These are phyloP conservation scores for Drosophila sulfurigaster DNA, from an alignment of 1,140 invertebrate genomes.

Conservation along the genomic window DNA sequence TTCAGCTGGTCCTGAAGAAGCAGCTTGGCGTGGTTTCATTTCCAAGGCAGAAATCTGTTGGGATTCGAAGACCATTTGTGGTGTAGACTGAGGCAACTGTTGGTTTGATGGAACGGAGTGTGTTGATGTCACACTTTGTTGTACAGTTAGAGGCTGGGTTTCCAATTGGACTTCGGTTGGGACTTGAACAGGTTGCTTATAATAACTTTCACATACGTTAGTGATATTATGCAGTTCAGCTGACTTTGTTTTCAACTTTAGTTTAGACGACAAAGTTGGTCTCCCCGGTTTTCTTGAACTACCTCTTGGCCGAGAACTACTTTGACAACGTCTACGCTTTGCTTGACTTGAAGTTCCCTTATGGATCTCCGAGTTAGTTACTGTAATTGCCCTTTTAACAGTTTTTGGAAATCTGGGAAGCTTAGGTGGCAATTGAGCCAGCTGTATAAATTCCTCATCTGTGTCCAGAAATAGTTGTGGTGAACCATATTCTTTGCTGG, in stretches of 20 bases:
- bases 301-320: not conserved
- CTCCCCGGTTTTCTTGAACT: not conserved
- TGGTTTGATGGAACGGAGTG: not conserved
- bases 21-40: not conserved
- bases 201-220: not conserved
- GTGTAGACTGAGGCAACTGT: not conserved
- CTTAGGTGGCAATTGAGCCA: slow-evolving; percentile 20
- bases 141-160: not conserved
- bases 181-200: not conserved
- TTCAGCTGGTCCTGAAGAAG: not conserved
- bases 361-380: not conserved
- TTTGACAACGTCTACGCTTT: not conserved
- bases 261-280: not conserved
- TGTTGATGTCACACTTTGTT: too few relatives aligned
- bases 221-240: not conserved
- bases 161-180: not conserved
- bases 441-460: slow-evolving; percentile 45
- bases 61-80: not conserved
- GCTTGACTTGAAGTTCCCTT: not conserved
- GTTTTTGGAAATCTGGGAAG: not conserved
- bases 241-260: not conserved
- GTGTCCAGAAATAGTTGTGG: slow-evolving; percentile 54
- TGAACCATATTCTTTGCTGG: slow-evolving; percentile 18
- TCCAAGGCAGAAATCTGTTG: not conserved
- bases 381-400: not conserved